A percentile compares a stretch with the other conserved stretches of the same genome.
These are phyloP conservation scores for Harpegnathos saltator DNA, from an alignment of 1,140 invertebrate species.

Conservation along the genomic window DNA sequence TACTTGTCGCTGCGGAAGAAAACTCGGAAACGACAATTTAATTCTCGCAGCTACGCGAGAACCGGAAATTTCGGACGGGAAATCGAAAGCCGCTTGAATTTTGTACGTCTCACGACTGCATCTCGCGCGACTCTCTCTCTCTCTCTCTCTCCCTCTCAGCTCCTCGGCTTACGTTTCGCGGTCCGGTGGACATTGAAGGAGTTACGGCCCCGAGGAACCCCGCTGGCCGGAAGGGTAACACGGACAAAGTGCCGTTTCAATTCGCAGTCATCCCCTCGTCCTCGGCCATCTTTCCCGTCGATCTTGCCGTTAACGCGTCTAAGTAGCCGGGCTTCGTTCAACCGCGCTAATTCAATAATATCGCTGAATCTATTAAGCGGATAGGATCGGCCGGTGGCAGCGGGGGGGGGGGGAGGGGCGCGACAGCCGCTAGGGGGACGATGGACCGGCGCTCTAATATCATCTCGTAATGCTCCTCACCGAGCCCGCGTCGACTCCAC, in stretches of 20 bases:
- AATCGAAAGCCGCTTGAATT: slow-evolving; percentile 29
- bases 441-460: slow-evolving; percentile 62
- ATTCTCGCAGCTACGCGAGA: neutral
- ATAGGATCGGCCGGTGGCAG: slow-evolving; percentile 70
- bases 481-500: slow-evolving; percentile 43
- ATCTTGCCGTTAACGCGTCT: slow-evolving; percentile 51
- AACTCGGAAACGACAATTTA: neutral
- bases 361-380: slow-evolving; percentile 80
- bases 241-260: slow-evolving; percentile 29
- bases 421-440: slow-evolving; percentile 14
- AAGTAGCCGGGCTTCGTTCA: slow-evolving; percentile 75
- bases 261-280: neutral
- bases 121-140: slow-evolving; percentile 12
- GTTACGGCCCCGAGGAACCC: slow-evolving; percentile 36
- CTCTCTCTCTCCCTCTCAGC: slow-evolving; percentile 3
- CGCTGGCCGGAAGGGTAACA: slow-evolving; percentile 32
- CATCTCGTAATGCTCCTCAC: slow-evolving; percentile 65
- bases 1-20: neutral
- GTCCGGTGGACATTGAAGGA: slow-evolving; percentile 37
- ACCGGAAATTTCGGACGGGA: neutral
- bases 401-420: too few species aligned
- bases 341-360: slow-evolving; percentile 81
- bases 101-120: neutral
- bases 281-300: slow-evolving; percentile 38
- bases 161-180: slow-evolving; percentile 36